These are phyloP conservation scores for Leiothrix lutea DNA, from an alignment of 2,113 vertebrate species.

Conservation along the genomic window DNA sequence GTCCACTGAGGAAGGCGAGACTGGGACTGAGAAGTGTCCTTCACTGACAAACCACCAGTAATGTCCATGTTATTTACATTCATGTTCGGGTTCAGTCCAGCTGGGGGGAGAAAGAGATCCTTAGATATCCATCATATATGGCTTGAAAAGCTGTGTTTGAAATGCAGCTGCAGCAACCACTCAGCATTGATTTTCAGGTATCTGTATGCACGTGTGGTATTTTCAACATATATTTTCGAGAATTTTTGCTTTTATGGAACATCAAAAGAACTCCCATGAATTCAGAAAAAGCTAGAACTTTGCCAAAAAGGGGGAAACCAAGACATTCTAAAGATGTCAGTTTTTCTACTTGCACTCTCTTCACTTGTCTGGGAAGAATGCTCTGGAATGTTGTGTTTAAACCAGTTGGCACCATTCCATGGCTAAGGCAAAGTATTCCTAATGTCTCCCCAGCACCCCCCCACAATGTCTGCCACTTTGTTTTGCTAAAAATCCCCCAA, in stretches of 20 bases:
- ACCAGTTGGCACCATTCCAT: neutral
- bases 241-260: neutral
- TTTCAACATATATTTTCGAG: neutral
- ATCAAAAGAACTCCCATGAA: neutral
- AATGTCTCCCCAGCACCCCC: neutral
- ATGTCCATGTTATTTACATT: conserved; percentile 97
- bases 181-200: neutral
- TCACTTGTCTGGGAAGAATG: neutral
- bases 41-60: conserved; percentile 86
- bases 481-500: neutral
- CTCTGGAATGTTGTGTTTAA: neutral
- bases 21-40: conserved; percentile 94
- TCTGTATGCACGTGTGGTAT: rapidly evolving
- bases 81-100: conserved; percentile 95
- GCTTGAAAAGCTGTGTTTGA: neutral
- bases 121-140: neutral
- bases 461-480: neutral
- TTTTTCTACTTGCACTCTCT: neutral
- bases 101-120: conserved; percentile 58
- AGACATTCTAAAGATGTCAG: neutral
- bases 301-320: neutral
- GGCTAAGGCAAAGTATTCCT: neutral
- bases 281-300: neutral
- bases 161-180: neutral
- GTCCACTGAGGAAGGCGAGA: conserved; percentile 99